Evolutionary conservation across 30 jellyfish, hydroid and myxozoan genomes (phyloP), one percentile per base, ranked within the genome.

Genomic region (Aurelia aurita): DNA sequence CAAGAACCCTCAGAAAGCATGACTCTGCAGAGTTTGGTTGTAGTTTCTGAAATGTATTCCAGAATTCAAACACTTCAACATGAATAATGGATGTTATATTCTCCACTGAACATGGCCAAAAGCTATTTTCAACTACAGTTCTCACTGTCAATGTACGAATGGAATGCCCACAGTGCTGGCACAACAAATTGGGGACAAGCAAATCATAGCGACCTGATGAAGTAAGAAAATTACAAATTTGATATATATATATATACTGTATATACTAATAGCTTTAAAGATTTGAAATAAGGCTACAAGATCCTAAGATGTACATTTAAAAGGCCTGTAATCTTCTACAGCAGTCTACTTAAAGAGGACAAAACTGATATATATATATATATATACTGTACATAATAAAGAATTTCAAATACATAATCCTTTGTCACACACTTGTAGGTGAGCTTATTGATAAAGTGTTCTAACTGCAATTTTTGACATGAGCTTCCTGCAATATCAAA

Each of bases 81-180:
- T 75, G 74, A 39, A 75, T 54, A 29, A 75, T 75, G 0, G 87
- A 54, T 35, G 74, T 55, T 5, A 58, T 46, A 20, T 53, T 23
- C 22, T 75, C 75, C 0, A 75, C 59, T 6, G 87, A 23, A 55
- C 75, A 23, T 58, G 87, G 87, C 87, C 87, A 55, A 75, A 46
- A 75, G 57, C 54, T 26, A 23, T 75, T 75, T 75, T 75, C 44
- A 75, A 75, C 53, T 22, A 75, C n/a, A 3, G 87, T 54, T 49
- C 76, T 75, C 43, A 47, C 68, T 16, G 27, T 71, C 27, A 71
- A 22, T 19, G 68, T 16, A 71, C 68, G 5, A 26, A 11, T 49
- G 12, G 67, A 43, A 21, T 71, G 66, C 22, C 68, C 51, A 46
- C 83, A 43, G 62, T 32, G 16, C 47, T 71, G 83, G 54, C 83